Base-by-base conservation (phyloP, 2,113 vertebrate species). In the Ptyas mucosa region DNA sequence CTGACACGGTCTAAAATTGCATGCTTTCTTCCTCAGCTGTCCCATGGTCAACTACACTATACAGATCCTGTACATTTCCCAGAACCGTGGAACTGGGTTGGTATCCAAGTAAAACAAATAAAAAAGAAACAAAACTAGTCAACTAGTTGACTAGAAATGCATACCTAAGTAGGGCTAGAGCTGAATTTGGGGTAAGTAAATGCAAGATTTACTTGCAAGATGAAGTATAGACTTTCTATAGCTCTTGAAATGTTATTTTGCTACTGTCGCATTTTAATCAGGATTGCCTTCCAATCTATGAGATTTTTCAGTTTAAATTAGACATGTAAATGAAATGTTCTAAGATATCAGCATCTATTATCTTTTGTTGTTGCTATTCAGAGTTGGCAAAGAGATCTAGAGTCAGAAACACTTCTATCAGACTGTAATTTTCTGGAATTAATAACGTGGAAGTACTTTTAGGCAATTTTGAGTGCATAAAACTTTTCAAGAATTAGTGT, bases 371-470 rank as follows among this genome's bases (percentile, higher is more conserved):
- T 34, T 34, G 29, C 29, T n/a, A 34, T 61, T 61, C 58, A 61
- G 58, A 26, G 24, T 61, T 90, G 93, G 91, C n/a, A 94, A 95
- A 93, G 0, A 96, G 87, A 55, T 24, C 49, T 0, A 93, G 94
- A 54, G 89, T 0, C 29, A 89, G 93, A 85, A 89, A 0, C 58
- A 87, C 3, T 89, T 91, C 89, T 1, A 39, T 0, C 88, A 87
- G 29, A 23, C 8, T 14, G 15, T 1, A 43, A 92, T 55, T 90
- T 91, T 54, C 91, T 94, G n/a, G 87, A 93, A 92, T 91, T 89
- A 55, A 24, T 21, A 91, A 55, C 92, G 54, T 95, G 92, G 90
- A 93, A 94, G 91, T 20, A 14, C 43, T 87, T 93, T 24, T 0
- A 0, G 58, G 91, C 0, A 94, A 92, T 87, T 46, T 64, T 94